Evolutionary conservation across 2,797 vertebrate genomes (phyloP).

Genomic region (Threskiornis aethiopicus): DNA sequence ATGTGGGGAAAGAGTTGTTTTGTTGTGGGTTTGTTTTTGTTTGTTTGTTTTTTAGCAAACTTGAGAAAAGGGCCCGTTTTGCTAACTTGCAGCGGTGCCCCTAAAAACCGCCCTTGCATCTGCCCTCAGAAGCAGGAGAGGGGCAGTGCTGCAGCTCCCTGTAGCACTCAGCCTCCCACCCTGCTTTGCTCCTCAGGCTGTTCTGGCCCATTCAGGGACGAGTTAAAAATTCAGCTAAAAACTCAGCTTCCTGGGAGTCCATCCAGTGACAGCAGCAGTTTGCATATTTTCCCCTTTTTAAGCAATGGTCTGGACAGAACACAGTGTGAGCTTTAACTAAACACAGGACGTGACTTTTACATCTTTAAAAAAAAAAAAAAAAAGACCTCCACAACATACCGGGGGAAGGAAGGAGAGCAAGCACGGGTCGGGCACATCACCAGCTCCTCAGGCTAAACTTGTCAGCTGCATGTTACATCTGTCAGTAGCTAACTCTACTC

Average conservation of each 20-base stretch:
- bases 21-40: neutral
- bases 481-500: neutral
- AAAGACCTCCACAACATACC: neutral
- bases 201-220: neutral
- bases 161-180: fast-evolving
- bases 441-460: neutral
- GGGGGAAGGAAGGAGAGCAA: neutral
- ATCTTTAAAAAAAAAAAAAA: neutral
- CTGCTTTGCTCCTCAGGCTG: neutral
- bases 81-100: neutral
- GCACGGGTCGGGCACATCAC: neutral
- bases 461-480: neutral
- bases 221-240: neutral
- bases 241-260: neutral
- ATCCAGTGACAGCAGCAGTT: slow-evolving; percentile 14
- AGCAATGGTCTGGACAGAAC: slow-evolving; percentile 28
- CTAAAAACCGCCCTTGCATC: neutral
- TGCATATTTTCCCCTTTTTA: slow-evolving; percentile 73
- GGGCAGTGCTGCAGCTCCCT: neutral
- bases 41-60: neutral
- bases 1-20: neutral
- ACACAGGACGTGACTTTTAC: neutral
- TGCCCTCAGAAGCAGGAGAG: neutral
- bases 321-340: neutral
- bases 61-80: neutral